Base-by-base conservation (phyloP, 1,140 invertebrate genomes). In the Halesus radiatus region DNA sequence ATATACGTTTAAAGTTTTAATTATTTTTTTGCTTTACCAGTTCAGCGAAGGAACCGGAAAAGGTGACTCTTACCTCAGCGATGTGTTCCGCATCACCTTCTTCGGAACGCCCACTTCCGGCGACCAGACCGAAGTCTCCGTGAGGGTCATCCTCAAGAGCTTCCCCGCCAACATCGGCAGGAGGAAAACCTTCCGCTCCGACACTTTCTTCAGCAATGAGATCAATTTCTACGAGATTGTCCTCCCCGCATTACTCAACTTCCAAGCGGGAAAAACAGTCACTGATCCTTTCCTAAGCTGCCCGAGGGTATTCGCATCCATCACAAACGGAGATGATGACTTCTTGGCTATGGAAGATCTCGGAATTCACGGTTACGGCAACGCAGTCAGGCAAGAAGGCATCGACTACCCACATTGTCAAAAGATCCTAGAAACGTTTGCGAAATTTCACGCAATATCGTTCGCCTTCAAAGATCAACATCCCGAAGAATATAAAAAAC, bases 331-430 rank as follows among this genome's bases (percentile, higher is more conserved):
- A 0, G 78, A 87, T 53, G 91, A 94, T 84, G 94, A 94, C 85
- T 94, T 92, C 54, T 86, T 95, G 10, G 91, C 90, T 26, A 80
- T 95, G 3, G 91, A 94, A 88, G 93, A 95, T 86, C 89, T 92
- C 1, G 88, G 87, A 18, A 82, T 88, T 52, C 83, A 90, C 20
- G 90, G 91, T 52, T 95, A 90, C 85, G 84, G 84, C 45, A 84
- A 87, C 45, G 85, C 90, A 6, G 84, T 88, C 1, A 86, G 92
- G 66, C 89, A 91, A 84, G 86, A 87, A 81, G 91, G 88, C 3
- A 85, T 93, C 15, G 88, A 92, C 83, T 85, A 88, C 8, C 83
- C 88, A 0, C 89, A 92, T 79, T 90, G 89, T 62, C 86, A 84
- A 56, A 77, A 90, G 3, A 91, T 92, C 22, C 85, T 94, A 58